Evolutionary conservation across 2,888 invertebrate species (phyloP), one percentile per base, ranked within the genome.

Genomic region (Parapristionchus giblindavisi): DNA sequence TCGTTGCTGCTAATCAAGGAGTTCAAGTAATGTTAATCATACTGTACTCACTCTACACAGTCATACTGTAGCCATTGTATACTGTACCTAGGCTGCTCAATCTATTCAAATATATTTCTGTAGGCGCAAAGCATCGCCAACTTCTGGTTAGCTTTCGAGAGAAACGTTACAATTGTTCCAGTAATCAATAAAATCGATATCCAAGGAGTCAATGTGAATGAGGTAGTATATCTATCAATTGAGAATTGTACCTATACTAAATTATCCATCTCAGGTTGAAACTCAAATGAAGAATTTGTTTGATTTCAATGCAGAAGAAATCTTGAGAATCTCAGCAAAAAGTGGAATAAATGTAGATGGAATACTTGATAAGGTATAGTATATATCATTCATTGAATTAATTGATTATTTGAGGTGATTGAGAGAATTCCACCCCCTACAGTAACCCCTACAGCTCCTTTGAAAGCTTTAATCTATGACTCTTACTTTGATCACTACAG

Each of bases 61-160:
- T 8, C 43, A 43, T n/a, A n/a, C n/a, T n/a, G n/a, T n/a, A n/a
- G 48, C 48, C 48, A 48, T 48, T 21, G 48, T 14, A 48, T 11
- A 48, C 48, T 48, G 11, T 48, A 48, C 21, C 11, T 11, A 21
- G 24, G 8, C 32, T 24, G 14, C 4, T n/a, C 43, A 24, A 24
- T 70, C 32, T 17, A 1, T 29, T n/a, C n/a, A 27, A 3, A 21
- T 3, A 6, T 66, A 83, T 40, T 82, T 96, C 91, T 96, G 2
- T 95, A 97, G 90, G 97, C 98, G 0, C 98, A 99, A 90, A 99
- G 98, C 0, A 95, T 98, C 1, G 96, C 98, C 24, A 98, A 98
- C 86, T 96, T 94, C 89, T 93, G 94, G 88, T 89, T 97, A 78
- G 96, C 98, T 0, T 93, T 93, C 89, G 92, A 92, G 71, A 92